Evolutionary conservation across 2,888 invertebrate genomes (phyloP).

Genomic region (Macrophya alboannulata): DNA sequence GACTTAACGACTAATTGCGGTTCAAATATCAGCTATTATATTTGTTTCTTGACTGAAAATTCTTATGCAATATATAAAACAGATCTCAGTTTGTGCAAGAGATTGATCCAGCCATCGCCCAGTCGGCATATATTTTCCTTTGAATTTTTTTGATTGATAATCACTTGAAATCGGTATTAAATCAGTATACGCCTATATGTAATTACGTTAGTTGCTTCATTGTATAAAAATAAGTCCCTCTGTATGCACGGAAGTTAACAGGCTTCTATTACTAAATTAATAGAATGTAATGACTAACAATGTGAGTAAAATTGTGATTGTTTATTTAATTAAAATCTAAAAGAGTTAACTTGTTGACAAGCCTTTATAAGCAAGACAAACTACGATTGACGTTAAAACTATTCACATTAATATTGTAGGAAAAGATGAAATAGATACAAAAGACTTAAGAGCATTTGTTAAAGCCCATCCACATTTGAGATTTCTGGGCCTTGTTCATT

Average conservation of each 20-base stretch:
- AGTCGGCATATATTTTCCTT: not conserved
- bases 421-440: constrained; percentile 81
- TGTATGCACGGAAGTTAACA: constrained; percentile 9
- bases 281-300: constrained; percentile 23
- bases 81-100: constrained; percentile 5
- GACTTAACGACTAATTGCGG: not conserved
- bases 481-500: constrained; percentile 83
- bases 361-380: constrained; percentile 24
- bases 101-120: not conserved
- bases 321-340: constrained; percentile 8
- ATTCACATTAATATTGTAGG: constrained; percentile 73
- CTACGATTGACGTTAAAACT: constrained; percentile 8
- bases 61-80: not conserved
- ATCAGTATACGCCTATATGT: not conserved
- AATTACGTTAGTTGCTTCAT: not conserved
- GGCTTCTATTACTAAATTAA: constrained; percentile 28
- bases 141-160: not conserved
- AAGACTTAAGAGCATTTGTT: constrained; percentile 80
- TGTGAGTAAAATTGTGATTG: constrained; percentile 8
- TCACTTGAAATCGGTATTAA: not conserved
- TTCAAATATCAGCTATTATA: not conserved
- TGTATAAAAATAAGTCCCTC: not conserved
- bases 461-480: constrained; percentile 79
- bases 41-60: not conserved
- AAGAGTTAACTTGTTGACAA: constrained; percentile 44